Evolutionary conservation across 2,797 vertebrate species (phyloP).

Genomic region (Pseudochaenichthys georgianus): DNA sequence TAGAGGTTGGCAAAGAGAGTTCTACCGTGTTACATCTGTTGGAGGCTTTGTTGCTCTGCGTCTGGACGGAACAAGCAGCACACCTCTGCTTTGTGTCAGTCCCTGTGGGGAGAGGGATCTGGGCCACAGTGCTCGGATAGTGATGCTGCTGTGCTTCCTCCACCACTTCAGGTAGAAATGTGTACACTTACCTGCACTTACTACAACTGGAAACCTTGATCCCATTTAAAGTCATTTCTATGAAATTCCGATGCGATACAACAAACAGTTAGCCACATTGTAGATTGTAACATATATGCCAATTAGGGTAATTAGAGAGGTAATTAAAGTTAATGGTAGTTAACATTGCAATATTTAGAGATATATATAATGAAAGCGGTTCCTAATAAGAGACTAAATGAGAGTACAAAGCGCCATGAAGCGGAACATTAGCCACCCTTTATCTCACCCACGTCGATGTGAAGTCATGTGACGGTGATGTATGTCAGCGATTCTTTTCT

Average conservation of each 20-base stretch:
- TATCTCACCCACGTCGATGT: too few species aligned
- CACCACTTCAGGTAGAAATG: conserved; percentile 2
- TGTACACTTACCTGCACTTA: neutral
- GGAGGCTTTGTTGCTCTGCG: conserved; percentile 25
- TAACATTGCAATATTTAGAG: too few species aligned
- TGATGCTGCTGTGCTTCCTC: conserved; percentile 13
- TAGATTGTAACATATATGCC: too few species aligned
- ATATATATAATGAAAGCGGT: too few species aligned
- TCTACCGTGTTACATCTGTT: conserved; percentile 30
- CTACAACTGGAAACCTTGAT: neutral
- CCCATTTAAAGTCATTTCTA: too few species aligned
- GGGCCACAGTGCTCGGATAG: neutral
- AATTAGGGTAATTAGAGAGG: too few species aligned
- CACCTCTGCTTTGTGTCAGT: conserved; percentile 25
- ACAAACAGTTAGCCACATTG: neutral
- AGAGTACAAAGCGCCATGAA: too few species aligned
- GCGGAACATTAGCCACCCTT: too few species aligned
- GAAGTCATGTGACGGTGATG: too few species aligned
- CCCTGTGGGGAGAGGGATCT: conserved; percentile 1
- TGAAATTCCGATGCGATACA: neutral
- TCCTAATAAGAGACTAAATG: too few species aligned
- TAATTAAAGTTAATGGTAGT: too few species aligned
- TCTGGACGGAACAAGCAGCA: conserved; percentile 30
- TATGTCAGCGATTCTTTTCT: too few species aligned
- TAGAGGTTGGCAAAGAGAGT: conserved; percentile 15